Evolutionary conservation across 2,113 vertebrate species (phyloP), one percentile per base, ranked within the genome.

Genomic region (Lepus americanus): DNA sequence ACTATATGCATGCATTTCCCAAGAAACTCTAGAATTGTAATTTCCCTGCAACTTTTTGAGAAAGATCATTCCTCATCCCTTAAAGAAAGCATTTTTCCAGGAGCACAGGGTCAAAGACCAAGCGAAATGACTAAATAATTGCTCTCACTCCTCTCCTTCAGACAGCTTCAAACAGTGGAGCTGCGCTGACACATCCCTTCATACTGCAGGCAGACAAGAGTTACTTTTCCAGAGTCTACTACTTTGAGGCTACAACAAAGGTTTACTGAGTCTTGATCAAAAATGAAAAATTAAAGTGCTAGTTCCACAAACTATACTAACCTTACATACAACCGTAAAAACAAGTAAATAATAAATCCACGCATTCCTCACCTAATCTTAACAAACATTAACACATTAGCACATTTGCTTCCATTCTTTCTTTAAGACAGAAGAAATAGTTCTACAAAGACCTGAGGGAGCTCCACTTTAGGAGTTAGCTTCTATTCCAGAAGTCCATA

Each of bases 71-170:
- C 20, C 49, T 86, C 23, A 63, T 14, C 31, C 84, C 17, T 36
- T 79, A 82, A 70, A 88, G 49, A 95, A 93, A 92, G 49, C 36
- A 96, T 91, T 77, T 92, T 83, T 33, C 69, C 59, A 94, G 66
- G 22, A 89, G 39, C 10, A 85, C 29, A 86, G 16, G n/a, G 29
- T 77, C 80, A 92, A 89, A 85, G 31, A 73, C 69, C 85, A 85
- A 97, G 72, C 86, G 93, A 96, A 95, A 89, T 94, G 33, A 95
- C 59, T 84, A 89, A 85, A 81, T 36, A 90, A 78, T 9, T 61
- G 31, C 36, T 94, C 86, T 77, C 59, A 53, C 66, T 87, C 39
- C 19, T 81, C 23, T 87, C 39, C 49, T 94, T 39, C 87, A 55
- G 61, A 91, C 78, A 80, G 69, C 33, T 94, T 31, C 89, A 55